A percentile compares a stretch with the other conserved stretches of the same genome.
These are phyloP conservation scores for Leptocoma aspasia DNA, from an alignment of 2,113 vertebrate species.

Conservation along the genomic window DNA sequence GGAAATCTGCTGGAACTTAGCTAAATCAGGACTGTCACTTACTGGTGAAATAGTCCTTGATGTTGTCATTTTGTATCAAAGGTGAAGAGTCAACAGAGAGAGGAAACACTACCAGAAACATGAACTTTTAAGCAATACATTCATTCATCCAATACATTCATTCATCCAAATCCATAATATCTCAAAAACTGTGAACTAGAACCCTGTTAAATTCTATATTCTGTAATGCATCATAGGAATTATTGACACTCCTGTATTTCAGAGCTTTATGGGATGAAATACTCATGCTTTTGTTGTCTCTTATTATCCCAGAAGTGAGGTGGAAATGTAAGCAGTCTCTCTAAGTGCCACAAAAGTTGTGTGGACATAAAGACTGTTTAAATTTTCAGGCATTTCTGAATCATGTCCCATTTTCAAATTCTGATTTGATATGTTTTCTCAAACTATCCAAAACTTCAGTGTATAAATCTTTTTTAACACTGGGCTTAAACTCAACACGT, in stretches of 20 bases:
- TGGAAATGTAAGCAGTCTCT: accelerated
- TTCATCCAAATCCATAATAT: neutral
- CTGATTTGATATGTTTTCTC: neutral
- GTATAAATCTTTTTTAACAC: neutral
- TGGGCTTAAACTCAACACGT: neutral
- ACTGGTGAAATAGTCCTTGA: neutral
- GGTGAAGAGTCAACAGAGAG: neutral
- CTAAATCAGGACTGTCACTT: neutral
- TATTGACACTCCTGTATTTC: neutral
- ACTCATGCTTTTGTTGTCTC: neutral
- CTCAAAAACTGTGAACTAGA: neutral
- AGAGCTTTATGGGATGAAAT: neutral
- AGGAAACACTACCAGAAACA: neutral
- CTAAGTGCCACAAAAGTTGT: neutral
- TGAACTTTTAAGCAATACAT: neutral
- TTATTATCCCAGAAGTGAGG: neutral
- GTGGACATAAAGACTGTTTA: neutral
- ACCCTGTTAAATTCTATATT: neutral
- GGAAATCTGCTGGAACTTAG: neutral
- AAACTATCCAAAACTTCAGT: neutral
- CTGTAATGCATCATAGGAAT: neutral
- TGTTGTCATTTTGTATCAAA: neutral
- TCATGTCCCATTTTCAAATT: neutral
- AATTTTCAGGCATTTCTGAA: neutral
- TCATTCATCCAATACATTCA: neutral